Conservation (phyloP, 37 sponge, comb jelly and placozoan species). For the Oscarella lobularis region DNA sequence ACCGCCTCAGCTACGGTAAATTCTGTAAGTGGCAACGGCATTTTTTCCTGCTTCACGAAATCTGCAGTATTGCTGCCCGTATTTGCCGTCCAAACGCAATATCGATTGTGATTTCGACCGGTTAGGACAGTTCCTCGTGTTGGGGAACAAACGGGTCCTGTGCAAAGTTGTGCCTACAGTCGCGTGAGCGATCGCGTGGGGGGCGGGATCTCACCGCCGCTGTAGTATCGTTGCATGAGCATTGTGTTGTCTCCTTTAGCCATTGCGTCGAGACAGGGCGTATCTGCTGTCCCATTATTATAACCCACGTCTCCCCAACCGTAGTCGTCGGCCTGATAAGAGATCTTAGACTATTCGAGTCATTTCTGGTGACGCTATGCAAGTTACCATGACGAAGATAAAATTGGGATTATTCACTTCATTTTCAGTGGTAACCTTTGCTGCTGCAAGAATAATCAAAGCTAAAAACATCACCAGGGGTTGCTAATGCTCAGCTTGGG, state of each 20-base stretch:
- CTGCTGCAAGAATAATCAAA: too few relatives aligned
- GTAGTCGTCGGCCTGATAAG: constrained; percentile 38
- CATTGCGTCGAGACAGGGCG: constrained; percentile 35
- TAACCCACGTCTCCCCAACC: constrained; percentile 59
- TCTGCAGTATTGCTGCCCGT: constrained; percentile 18
- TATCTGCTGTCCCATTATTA: constrained; percentile 27
- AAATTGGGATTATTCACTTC: constrained; percentile 2
- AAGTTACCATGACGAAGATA: constrained; percentile 5
- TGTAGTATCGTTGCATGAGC: constrained; percentile 29
- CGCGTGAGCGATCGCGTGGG: too few relatives aligned
- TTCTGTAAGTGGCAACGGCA: constrained; percentile 35
- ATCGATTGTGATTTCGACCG: constrained; percentile 62
- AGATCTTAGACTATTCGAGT: background rate
- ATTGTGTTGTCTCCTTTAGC: constrained; percentile 22
- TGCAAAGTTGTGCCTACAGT: too few relatives aligned
- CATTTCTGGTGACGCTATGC: background rate
- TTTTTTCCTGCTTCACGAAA: constrained; percentile 20
- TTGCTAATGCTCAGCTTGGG: too few relatives aligned
- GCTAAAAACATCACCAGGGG: too few relatives aligned
- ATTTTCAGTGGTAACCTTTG: too few relatives aligned
- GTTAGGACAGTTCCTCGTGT: constrained; percentile 54
- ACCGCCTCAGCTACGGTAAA: constrained; percentile 39
- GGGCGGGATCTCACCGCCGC: constrained; percentile 10
- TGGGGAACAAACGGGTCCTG: constrained; percentile 56
- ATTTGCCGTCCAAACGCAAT: constrained; percentile 52